Conservation (phyloP, 37 sponge, comb jelly and placozoan genomes). For the Mnemiopsis leidyi region DNA sequence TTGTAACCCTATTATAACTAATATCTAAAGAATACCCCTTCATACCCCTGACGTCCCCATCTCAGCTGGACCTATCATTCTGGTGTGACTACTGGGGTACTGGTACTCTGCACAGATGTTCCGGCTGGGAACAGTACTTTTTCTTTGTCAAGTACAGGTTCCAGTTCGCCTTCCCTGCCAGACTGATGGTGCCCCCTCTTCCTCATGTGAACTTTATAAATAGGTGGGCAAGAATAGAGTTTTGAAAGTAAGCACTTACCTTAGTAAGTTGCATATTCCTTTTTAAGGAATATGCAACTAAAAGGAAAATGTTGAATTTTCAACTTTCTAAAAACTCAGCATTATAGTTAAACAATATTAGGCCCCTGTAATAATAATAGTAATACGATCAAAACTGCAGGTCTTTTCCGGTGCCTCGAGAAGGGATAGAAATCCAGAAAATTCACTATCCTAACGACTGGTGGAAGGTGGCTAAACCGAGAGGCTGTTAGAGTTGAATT, state of each 20-base stretch:
- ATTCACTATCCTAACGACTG: slow-evolving; percentile 39
- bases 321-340: no score
- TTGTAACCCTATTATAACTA: no score
- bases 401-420: not conserved
- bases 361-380: no score
- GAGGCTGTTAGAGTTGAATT: not conserved
- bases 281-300: no score
- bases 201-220: not conserved
- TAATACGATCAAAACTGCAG: no score
- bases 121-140: not conserved
- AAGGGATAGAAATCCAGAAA: slow-evolving; percentile 8
- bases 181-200: not conserved
- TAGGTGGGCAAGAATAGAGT: no score
- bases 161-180: slow-evolving; percentile 1
- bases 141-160: not conserved
- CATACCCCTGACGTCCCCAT: no score
- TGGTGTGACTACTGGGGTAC: slow-evolving; percentile 57
- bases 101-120: not conserved
- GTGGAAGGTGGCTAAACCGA: slow-evolving; percentile 35
- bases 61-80: not conserved
- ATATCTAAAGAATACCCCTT: no score
- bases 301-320: no score
- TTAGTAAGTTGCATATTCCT: no score
- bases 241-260: no score
- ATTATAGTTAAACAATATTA: no score